A percentile compares a stretch with the other conserved stretches of the same genome.
Conservation (phyloP, 2,888 invertebrate species). For the Leucoma salicis region DNA sequence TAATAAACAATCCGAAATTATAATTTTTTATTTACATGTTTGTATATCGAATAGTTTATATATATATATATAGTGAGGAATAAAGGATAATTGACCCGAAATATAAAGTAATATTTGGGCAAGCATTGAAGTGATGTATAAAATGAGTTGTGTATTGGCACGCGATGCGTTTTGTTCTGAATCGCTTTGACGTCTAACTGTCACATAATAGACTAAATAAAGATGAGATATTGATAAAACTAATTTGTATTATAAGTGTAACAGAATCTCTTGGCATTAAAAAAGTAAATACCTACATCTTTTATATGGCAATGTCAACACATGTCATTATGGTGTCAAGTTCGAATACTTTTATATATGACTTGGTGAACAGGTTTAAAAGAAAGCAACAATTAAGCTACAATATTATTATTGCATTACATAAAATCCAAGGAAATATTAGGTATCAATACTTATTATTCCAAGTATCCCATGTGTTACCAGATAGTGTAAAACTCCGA, state of each 20-base stretch:
- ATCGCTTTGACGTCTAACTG: conserved; percentile 20
- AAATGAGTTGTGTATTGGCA: conserved; percentile 41
- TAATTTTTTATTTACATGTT: conserved; percentile 69
- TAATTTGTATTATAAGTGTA: conserved; percentile 40
- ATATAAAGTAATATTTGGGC: conserved; percentile 37
- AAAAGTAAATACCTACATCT: no score
- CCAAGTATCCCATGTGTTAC: no score
- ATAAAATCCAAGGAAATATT: no score
- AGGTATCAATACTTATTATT: no score
- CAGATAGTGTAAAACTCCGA: no score
- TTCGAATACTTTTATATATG: no score
- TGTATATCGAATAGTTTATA: conserved; percentile 69
- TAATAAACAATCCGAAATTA: conserved; percentile 73
- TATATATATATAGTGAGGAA: conserved; percentile 38
- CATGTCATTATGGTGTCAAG: no score
- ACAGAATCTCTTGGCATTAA: no score
- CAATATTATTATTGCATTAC: no score
- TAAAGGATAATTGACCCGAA: conserved; percentile 53
- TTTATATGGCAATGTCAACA: no score
- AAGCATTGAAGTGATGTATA: conserved; percentile 35
- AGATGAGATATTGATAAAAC: conserved; percentile 24
- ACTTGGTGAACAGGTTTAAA: no score
- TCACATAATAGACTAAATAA: conserved; percentile 15
- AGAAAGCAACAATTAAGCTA: no score
- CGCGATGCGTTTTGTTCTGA: conserved; percentile 33